These are phyloP conservation scores for Halictus quadricinctus DNA, from an alignment of 2,888 invertebrate genomes.

Conservation along the genomic window DNA sequence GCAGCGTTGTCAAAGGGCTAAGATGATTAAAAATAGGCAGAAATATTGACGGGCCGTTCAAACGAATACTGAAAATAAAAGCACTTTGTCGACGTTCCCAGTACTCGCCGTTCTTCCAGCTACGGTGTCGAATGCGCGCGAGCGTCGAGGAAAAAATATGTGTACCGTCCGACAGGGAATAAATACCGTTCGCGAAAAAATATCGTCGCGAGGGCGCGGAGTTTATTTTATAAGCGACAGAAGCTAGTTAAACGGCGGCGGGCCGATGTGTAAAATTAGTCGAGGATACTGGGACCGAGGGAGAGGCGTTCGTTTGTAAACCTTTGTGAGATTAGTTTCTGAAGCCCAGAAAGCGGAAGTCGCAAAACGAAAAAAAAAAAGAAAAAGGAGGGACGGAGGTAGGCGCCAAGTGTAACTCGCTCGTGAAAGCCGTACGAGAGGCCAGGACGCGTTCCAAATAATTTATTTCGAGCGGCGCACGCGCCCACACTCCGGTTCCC, in stretches of 20 bases:
- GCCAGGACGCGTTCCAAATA: slow-evolving; percentile 52
- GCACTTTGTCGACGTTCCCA: not conserved
- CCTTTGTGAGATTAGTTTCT: slow-evolving; percentile 60
- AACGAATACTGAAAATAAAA: not conserved
- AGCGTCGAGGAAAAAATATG: not conserved
- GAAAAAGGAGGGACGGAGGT: not conserved
- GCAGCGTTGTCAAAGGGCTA: not conserved
- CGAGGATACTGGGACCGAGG: not conserved
- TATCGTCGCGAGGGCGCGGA: not conserved
- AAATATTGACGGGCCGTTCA: not conserved
- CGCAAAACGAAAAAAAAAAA: slow-evolving; percentile 35
- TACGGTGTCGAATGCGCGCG: not conserved
- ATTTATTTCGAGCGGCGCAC: slow-evolving; percentile 56
- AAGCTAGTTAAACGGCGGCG: not conserved
- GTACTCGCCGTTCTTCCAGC: not conserved
- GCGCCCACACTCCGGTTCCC: not conserved
- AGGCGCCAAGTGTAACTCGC: slow-evolving; percentile 48
- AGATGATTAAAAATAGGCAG: not conserved
- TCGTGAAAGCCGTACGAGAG: slow-evolving; percentile 49
- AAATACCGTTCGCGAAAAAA: not conserved
- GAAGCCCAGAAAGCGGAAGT: slow-evolving; percentile 59
- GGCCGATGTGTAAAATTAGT: slow-evolving; percentile 48
- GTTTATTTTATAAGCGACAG: slow-evolving; percentile 28
- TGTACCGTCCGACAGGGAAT: not conserved
- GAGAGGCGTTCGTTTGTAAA: slow-evolving; percentile 51